Percentiles rank a stretch among this genome's conserved stretches.
Evolutionary conservation across 1,140 invertebrate genomes (phyloP).

Genomic region (Ctenoplectra terminalis): DNA sequence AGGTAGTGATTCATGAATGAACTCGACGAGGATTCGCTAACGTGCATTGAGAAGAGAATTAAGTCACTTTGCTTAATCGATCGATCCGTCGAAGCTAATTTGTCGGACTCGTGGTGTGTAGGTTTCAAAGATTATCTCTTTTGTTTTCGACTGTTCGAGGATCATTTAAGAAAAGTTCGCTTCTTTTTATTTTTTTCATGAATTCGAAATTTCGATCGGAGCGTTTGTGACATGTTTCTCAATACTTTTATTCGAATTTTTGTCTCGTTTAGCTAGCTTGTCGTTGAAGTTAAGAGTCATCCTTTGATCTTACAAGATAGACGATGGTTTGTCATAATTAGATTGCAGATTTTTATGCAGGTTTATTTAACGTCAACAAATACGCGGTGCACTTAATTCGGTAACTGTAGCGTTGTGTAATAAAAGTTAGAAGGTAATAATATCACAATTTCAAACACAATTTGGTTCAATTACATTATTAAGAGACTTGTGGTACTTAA

Average conservation of each 20-base stretch:
- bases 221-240: background rate
- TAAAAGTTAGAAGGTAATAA: slow-evolving; percentile 2
- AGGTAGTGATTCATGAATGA: background rate
- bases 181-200: background rate
- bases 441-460: slow-evolving; percentile 13
- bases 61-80: background rate
- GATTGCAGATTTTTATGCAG: no score
- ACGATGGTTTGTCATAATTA: no score
- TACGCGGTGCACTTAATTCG: background rate
- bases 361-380: background rate
- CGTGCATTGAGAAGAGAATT: background rate
- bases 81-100: background rate
- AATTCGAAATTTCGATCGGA: background rate
- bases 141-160: background rate
- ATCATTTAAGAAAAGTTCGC: background rate
- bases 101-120: background rate
- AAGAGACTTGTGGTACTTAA: background rate
- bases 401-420: background rate
- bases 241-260: background rate
- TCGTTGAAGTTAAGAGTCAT: background rate
- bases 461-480: slow-evolving; percentile 15
- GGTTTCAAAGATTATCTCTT: background rate
- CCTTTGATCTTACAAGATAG: background rate
- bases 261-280: background rate
- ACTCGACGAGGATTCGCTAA: background rate